Conservation (phyloP, 2,113 vertebrate species). For the Propithecus coquereli region DNA sequence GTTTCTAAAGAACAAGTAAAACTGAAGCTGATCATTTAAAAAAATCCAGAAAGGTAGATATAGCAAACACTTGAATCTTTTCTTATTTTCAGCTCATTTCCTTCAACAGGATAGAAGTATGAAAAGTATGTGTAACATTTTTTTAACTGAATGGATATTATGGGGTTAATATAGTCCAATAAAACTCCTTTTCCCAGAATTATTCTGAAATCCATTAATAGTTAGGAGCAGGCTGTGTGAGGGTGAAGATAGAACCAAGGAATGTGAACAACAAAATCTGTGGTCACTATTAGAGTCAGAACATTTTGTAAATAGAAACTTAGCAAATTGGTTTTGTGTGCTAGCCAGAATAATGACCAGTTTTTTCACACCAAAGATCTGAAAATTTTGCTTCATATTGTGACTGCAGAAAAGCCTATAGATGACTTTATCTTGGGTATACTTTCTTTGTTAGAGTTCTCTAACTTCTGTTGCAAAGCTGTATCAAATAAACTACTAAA, state of each 20-base stretch:
- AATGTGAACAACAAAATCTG: neutral
- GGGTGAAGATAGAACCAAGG: neutral
- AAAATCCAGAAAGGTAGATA: neutral
- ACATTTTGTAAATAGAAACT: neutral
- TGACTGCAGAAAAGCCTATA: neutral
- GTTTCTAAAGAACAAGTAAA: conserved; percentile 26
- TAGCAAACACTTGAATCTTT: neutral
- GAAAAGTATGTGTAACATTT: neutral
- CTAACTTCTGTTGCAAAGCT: conserved; percentile 11
- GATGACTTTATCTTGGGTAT: neutral
- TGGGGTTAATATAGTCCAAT: neutral
- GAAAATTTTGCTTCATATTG: neutral
- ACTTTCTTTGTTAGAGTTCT: conserved; percentile 11
- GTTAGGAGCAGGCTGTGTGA: neutral
- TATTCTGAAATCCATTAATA: neutral
- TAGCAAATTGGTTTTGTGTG: neutral
- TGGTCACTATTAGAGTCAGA: neutral
- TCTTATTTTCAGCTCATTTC: neutral
- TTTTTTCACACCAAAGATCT: neutral
- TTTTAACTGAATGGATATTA: neutral
- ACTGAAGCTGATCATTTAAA: neutral
- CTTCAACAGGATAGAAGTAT: neutral
- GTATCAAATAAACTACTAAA: neutral
- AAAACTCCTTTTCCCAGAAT: neutral
- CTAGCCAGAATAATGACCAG: neutral